Evolutionary conservation across 2,113 vertebrate species (phyloP).

Genomic region (Melanotaenia duboulayi): DNA sequence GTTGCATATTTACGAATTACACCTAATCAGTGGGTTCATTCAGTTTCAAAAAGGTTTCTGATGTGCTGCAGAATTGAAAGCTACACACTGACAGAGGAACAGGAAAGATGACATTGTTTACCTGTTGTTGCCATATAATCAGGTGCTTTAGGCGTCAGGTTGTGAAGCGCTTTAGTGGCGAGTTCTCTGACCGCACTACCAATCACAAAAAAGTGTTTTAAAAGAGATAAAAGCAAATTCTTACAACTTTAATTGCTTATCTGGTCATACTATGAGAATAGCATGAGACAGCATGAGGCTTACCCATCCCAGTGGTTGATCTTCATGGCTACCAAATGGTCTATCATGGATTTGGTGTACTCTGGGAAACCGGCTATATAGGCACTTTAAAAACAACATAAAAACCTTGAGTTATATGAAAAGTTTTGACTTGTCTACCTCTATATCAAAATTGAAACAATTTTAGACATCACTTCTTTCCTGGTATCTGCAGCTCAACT

Average conservation of each 20-base stretch:
- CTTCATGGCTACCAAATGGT: conserved; percentile 91
- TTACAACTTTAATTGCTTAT: background rate
- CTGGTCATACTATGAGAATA: background rate
- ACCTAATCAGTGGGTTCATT: background rate
- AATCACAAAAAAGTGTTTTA: conserved; percentile 1
- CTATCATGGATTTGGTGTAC: conserved; percentile 91
- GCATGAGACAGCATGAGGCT: conserved; percentile 33
- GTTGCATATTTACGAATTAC: background rate
- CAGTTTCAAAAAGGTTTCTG: background rate
- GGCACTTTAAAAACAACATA: conserved; percentile 78
- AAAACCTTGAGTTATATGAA: background rate
- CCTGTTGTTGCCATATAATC: conserved; percentile 87
- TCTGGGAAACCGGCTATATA: conserved; percentile 91
- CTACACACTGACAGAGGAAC: conserved; percentile 23
- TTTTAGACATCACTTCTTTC: background rate
- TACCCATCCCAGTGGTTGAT: conserved; percentile 94
- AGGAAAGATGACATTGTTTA: conserved; percentile 75
- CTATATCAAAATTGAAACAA: background rate
- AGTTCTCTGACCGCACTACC: conserved; percentile 90
- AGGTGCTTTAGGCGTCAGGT: conserved; percentile 86
- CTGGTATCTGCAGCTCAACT: background rate
- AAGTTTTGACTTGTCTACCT: background rate
- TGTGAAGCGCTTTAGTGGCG: conserved; percentile 89
- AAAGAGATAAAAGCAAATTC: background rate
- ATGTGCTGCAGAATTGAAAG: background rate